Conservation (phyloP, 2,113 vertebrate species). For the Microcebus tavaratra region DNA sequence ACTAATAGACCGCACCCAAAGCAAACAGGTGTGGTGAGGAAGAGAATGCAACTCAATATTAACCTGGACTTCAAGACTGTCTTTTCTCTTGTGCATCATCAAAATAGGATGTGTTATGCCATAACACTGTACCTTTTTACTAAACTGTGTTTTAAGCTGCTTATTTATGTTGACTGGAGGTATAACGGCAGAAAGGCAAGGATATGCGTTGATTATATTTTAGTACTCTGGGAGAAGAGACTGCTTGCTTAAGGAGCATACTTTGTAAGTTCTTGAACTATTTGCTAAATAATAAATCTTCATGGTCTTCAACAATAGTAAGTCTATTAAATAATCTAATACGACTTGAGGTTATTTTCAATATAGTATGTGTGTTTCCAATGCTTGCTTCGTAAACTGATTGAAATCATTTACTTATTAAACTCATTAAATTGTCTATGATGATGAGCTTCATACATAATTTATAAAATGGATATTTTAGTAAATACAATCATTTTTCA, state of each 20-base stretch:
- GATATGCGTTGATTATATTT: constrained; percentile 15
- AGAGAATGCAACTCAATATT: constrained; percentile 34
- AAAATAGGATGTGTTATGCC: not conserved
- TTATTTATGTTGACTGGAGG: accelerated
- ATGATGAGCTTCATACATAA: not conserved
- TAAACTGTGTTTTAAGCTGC: not conserved
- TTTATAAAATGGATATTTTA: constrained; percentile 42
- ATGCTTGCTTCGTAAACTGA: constrained; percentile 47
- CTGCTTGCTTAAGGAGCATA: not conserved
- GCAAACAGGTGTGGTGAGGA: constrained; percentile 61
- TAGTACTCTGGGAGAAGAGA: not conserved
- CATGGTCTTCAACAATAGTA: constrained; percentile 15
- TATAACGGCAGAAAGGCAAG: not conserved
- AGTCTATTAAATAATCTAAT: not conserved
- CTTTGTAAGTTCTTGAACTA: constrained; percentile 16
- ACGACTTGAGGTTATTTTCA: constrained; percentile 57
- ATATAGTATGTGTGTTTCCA: not conserved
- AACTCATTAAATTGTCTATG: not conserved
- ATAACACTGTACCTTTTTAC: constrained; percentile 25
- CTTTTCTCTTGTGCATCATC: not conserved
- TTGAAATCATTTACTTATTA: constrained; percentile 52
- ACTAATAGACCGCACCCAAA: not conserved
- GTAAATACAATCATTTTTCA: constrained; percentile 74
- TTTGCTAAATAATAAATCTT: constrained; percentile 50
- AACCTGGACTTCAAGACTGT: constrained; percentile 22